phyloP scores from a whole-genome alignment of 2,113 vertebrate genomes.

The Muntiacus reevesi region DNA sequence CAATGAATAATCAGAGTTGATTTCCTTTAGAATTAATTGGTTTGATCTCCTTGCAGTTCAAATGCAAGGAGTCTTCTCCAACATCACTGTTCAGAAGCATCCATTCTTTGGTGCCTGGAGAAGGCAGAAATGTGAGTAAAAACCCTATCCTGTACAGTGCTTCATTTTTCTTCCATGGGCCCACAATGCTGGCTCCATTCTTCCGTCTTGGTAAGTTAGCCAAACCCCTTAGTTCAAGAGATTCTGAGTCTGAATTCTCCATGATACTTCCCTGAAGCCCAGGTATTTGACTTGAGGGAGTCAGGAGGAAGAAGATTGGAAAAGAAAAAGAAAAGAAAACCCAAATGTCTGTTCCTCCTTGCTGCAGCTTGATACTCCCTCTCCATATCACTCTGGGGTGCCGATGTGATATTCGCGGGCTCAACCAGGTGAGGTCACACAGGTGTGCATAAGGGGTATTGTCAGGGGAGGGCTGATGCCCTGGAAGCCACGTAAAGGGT shows the following conservation, averaged over 20 bases:
- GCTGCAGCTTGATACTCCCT: not conserved
- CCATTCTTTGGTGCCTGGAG: not conserved
- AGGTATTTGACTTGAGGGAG: not conserved
- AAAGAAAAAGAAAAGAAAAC: not conserved
- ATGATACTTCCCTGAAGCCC: not conserved
- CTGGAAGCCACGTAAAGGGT: not conserved
- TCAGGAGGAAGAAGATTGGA: not conserved
- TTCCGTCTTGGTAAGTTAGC: not conserved
- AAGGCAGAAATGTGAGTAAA: not conserved
- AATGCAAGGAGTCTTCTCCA: not conserved
- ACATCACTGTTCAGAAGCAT: not conserved
- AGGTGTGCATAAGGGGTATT: not conserved
- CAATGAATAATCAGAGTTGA: not conserved
- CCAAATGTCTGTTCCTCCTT: not conserved
- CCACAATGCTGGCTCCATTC: not conserved
- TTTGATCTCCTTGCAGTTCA: not conserved
- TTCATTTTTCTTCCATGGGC: not conserved
- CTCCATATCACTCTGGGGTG: not conserved
- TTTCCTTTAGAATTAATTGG: not conserved
- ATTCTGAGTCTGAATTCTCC: not conserved
- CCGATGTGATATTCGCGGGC: too few species aligned
- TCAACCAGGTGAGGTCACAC: not conserved
- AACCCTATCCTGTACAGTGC: not conserved
- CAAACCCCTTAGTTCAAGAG: not conserved
- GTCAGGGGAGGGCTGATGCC: not conserved